Percentiles rank a stretch among this genome's conserved stretches.
Conservation (phyloP, 2,888 invertebrate genomes). For the Drosophila eohydei region DNA sequence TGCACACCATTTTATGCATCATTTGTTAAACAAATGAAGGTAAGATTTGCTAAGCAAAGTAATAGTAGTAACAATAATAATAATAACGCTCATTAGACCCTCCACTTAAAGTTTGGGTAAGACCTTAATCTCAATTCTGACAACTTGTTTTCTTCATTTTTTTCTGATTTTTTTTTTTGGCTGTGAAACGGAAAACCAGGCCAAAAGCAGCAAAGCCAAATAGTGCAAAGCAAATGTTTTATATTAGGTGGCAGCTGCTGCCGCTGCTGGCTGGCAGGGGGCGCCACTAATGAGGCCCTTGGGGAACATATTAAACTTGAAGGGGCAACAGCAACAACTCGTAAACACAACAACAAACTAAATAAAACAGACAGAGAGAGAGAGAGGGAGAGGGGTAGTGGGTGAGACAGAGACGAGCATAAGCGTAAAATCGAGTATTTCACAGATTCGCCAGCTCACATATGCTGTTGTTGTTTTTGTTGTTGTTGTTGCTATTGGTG, state of each 20-base stretch:
- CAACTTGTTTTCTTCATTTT: conserved; percentile 16
- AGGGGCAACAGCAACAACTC: conserved; percentile 47
- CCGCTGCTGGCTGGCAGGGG: conserved; percentile 44
- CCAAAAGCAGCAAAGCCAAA: conserved; percentile 60
- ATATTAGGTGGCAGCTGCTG: conserved; percentile 62
- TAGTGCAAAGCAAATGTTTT: conserved; percentile 77
- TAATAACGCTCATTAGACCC: conserved; percentile 55
- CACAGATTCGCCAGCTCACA: conserved; percentile 39
- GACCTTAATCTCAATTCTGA: conserved; percentile 48
- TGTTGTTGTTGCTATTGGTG: background rate
- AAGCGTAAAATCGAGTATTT: conserved; percentile 32
- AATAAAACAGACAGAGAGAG: background rate
- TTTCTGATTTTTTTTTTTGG: background rate
- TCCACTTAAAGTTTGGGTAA: conserved; percentile 42
- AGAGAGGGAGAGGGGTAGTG: background rate
- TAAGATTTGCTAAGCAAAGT: background rate
- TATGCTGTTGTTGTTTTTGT: background rate
- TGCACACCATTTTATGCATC: conserved; percentile 1
- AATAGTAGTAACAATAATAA: conserved; percentile 38
- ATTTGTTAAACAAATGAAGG: conserved; percentile 5
- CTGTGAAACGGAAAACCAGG: conserved; percentile 27
- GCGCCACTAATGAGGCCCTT: conserved; percentile 78
- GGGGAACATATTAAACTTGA: conserved; percentile 78
- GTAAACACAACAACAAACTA: conserved; percentile 20
- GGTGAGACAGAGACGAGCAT: background rate